Conservation (phyloP, 2,888 invertebrate species). For the Dasypolia templi region DNA sequence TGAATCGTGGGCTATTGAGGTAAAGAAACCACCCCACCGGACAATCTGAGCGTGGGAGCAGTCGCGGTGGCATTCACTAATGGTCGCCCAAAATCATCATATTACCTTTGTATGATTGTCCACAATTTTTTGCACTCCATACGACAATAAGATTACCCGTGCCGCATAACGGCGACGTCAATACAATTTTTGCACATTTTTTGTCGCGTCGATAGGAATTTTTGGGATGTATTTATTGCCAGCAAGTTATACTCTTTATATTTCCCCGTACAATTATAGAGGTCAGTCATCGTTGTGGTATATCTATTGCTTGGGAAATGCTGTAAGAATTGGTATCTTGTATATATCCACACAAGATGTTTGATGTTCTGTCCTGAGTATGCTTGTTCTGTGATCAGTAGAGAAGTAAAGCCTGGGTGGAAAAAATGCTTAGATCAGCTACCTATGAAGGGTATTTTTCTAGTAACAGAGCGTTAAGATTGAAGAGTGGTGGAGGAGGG, state of each 20-base stretch:
- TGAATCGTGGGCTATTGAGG: conserved; percentile 67
- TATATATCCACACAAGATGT: neutral
- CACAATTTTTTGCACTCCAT: conserved; percentile 77
- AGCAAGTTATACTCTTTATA: conserved; percentile 50
- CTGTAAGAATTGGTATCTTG: neutral
- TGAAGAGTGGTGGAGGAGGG: conserved; percentile 10
- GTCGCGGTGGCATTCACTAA: conserved; percentile 84
- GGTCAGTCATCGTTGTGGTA: conserved; percentile 1
- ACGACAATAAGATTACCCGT: conserved; percentile 69
- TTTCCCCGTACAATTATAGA: conserved; percentile 22
- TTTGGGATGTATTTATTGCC: conserved; percentile 54
- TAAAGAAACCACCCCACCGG: conserved; percentile 76
- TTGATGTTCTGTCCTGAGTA: neutral
- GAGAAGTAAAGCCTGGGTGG: neutral
- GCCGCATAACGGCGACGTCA: conserved; percentile 66
- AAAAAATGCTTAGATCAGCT: neutral
- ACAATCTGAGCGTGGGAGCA: conserved; percentile 85
- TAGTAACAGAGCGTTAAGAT: conserved; percentile 1
- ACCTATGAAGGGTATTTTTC: neutral
- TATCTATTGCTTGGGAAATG: neutral
- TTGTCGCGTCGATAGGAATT: conserved; percentile 65
- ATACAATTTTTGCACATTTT: conserved; percentile 75
- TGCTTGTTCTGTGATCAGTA: neutral
- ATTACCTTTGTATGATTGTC: conserved; percentile 87
- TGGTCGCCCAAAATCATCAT: conserved; percentile 83